These are phyloP conservation scores for Acrobasis consociella DNA, from an alignment of 2,888 invertebrate genomes.

Conservation along the genomic window DNA sequence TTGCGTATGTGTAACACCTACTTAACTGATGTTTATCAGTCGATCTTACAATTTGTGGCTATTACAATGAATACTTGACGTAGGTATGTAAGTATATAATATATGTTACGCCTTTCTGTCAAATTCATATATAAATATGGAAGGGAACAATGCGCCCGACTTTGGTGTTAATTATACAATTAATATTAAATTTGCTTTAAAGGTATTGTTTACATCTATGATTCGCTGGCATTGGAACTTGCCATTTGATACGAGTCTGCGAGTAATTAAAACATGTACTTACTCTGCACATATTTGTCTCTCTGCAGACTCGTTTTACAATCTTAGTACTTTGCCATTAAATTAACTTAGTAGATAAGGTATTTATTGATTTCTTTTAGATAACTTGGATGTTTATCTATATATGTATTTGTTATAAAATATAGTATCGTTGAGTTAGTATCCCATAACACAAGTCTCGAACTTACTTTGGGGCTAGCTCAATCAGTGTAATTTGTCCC, in stretches of 20 bases:
- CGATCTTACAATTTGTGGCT: background rate
- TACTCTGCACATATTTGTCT: background rate
- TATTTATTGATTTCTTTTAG: no score
- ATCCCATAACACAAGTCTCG: no score
- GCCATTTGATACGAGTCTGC: constrained; percentile 17
- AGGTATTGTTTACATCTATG: constrained; percentile 5
- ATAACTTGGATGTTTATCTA: no score
- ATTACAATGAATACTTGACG: background rate
- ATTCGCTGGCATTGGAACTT: constrained; percentile 16
- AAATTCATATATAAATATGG: constrained; percentile 9
- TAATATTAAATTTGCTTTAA: constrained; percentile 11
- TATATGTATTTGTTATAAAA: no score
- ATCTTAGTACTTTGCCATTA: background rate
- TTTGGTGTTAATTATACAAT: constrained; percentile 5
- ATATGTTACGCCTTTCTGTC: constrained; percentile 14
- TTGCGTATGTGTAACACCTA: no score
- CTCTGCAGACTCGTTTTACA: constrained; percentile 4
- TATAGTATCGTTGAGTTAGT: no score
- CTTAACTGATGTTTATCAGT: background rate
- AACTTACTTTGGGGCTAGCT: no score
- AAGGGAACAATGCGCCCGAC: constrained; percentile 1
- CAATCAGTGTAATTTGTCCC: no score
- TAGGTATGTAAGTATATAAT: background rate
- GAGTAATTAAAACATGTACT: constrained; percentile 17
- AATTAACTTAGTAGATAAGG: no score